Evolutionary conservation across 2,113 vertebrate genomes (phyloP), one percentile per base, ranked within the genome.

Genomic region (Pseudonaja textilis): DNA sequence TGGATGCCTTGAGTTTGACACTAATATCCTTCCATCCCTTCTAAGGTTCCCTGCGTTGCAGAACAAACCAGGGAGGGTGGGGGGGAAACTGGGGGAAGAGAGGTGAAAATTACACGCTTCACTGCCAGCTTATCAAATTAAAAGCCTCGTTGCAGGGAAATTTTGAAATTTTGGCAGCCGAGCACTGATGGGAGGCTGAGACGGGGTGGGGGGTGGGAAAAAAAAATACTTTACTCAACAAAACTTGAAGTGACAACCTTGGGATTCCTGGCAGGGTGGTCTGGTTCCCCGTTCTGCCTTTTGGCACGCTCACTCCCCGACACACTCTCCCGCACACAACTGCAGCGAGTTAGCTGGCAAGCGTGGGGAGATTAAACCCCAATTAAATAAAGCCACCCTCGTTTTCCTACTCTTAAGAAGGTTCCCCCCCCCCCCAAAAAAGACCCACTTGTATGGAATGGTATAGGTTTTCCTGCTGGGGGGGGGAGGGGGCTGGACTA

Each of bases 161-260:
- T 93, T 86, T 59, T 10, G 0, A n/a, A 0, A 90, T 92, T 54
- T 93, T 94, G 93, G 94, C 96, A 93, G 89, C 90, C 69, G 56
- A 74, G 23, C 26, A 88, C 16, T 89, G 12, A 92, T 88, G 20
- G 92, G 88, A 87, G 92, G 56, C 91, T 88, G 57, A 59, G 29
- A 69, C 50, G 93, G 85, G 56, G 42, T 6, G 34, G 57, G 0
- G n/a, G n/a, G n/a, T n/a, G n/a, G n/a, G 34, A 89, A 90, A 91
- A 23, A 52, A 55, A 87, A 20, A 45, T 50, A 1, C 91, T 92
- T 93, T 90, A 23, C 10, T 54, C 95, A 94, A 94, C 96, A 2
- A n/a, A 96, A 96, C 94, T 47, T 47, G 92, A 93, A 96, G 96
- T 86, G 92, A 89, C 91, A 95, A 96, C 96, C 96, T 96, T 96